A percentile compares a stretch with the other conserved stretches of the same genome.
These are phyloP conservation scores for Petroica traversi DNA, from an alignment of 2,113 vertebrate genomes.

Conservation along the genomic window DNA sequence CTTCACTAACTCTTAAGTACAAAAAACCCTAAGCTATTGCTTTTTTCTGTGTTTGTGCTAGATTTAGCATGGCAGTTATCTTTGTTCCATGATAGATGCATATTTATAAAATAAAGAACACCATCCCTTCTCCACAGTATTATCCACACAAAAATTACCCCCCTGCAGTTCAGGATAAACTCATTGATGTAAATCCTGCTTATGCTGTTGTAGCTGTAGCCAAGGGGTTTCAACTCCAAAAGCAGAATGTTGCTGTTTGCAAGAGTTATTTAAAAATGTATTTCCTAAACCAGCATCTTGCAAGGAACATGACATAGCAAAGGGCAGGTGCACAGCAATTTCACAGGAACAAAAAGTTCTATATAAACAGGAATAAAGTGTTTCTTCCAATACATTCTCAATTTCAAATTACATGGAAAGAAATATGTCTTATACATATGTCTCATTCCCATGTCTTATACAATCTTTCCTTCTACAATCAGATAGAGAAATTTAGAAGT, in stretches of 20 bases:
- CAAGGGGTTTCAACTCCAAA: not conserved
- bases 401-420: not conserved
- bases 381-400: not conserved
- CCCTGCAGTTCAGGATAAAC: not conserved
- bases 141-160: not conserved
- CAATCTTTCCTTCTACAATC: not conserved
- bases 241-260: not conserved
- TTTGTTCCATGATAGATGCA: accelerated
- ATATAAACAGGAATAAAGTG: no score
- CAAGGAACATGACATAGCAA: not conserved
- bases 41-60: not conserved
- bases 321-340: not conserved
- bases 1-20: not conserved
- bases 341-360: not conserved
- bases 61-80: not conserved
- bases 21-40: not conserved
- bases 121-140: not conserved
- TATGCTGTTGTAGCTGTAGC: not conserved
- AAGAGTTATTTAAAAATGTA: not conserved
- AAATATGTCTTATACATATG: no score
- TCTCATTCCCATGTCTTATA: not conserved
- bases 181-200: not conserved
- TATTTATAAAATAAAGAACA: not conserved
- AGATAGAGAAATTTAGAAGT: not conserved
- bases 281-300: not conserved